phyloP scores from a whole-genome alignment of 2,888 invertebrate species.

The Lymantria dispar region DNA sequence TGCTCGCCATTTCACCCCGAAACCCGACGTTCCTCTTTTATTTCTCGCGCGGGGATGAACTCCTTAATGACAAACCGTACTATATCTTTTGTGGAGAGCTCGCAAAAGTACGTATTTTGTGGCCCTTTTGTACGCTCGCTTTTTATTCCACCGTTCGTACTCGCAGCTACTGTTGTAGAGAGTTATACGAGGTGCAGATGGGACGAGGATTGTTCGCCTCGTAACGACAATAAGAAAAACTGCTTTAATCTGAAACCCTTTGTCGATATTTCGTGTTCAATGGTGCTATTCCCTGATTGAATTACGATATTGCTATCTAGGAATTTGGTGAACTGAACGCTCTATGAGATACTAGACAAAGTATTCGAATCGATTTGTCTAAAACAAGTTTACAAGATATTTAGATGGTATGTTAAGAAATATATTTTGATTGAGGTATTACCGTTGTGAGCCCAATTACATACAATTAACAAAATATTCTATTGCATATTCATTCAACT shows the following conservation, averaged over 20 bases:
- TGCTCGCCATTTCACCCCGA: constrained; percentile 52
- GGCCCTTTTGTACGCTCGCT: constrained; percentile 79
- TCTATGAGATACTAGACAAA: constrained; percentile 3
- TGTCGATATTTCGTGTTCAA: constrained; percentile 42
- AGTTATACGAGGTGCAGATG: constrained; percentile 52
- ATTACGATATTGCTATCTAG: constrained; percentile 34
- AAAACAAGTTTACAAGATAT: constrained; percentile 1
- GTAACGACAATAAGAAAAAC: constrained; percentile 58
- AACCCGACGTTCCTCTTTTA: constrained; percentile 78
- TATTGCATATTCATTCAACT: constrained; percentile 9
- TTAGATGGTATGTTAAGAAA: constrained; percentile 8
- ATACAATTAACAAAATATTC: constrained; percentile 7
- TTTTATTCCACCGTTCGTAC: constrained; percentile 64
- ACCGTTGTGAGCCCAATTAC: constrained; percentile 2
- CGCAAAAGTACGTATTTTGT: constrained; percentile 82
- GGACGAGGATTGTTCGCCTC: constrained; percentile 52
- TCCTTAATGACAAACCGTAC: constrained; percentile 83
- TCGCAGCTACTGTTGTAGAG: constrained; percentile 44
- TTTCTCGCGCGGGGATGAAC: constrained; percentile 82
- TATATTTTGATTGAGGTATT: background rate
- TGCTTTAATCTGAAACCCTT: constrained; percentile 56
- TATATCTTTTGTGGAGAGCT: constrained; percentile 82
- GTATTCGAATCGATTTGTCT: constrained; percentile 14
- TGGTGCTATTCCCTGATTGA: constrained; percentile 40
- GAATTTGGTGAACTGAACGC: constrained; percentile 15